Evolutionary conservation across 2,888 invertebrate genomes (phyloP), one percentile per base, ranked within the genome.

Genomic region (Archips crataeganus): DNA sequence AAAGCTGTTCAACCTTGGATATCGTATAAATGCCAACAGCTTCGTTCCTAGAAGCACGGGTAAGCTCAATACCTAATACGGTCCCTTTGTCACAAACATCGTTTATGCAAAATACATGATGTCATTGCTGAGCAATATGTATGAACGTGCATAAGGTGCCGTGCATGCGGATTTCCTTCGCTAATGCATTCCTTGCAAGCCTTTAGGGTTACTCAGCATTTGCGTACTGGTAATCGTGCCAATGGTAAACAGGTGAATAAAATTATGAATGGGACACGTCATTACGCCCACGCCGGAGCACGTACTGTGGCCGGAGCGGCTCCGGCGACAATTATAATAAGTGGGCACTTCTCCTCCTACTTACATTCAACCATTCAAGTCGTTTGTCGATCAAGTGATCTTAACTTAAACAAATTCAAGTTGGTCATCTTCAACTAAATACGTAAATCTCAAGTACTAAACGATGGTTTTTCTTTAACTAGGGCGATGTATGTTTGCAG

Each of bases 161-260:
- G 89, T 91, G 89, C 90, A 88, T 86, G 90, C 94, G 93, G 93
- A 94, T 93, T 93, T 93, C 94, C 92, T 92, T 89, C 90, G 83
- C 85, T 83, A 85, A 86, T 90, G 91, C 90, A 94, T 94, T 91
- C 93, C 89, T 80, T 75, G 86, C 91, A 87, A 85, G 87, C 85
- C 89, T 87, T 78, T 73, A 79, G 79, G 79, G 81, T 92, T 89
- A 92, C 87, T 93, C 92, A 93, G 86, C 84, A 81, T 82, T 83
- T 84, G 84, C 79, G 69, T 62, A 64, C 75, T 70, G 62, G 57
- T 75, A 68, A 74, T 74, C 68, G 67, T 51, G 73, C 36, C 73
- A 49, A 67, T 64, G 73, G 73, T 87, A 80, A 87, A 79, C 88
- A 88, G 87, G 88, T 88, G 87, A 90, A 54, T 54, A 54, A 54